Evolutionary conservation across 2,797 vertebrate species (phyloP).

Genomic region (Odontamblyopus lacepedii): DNA sequence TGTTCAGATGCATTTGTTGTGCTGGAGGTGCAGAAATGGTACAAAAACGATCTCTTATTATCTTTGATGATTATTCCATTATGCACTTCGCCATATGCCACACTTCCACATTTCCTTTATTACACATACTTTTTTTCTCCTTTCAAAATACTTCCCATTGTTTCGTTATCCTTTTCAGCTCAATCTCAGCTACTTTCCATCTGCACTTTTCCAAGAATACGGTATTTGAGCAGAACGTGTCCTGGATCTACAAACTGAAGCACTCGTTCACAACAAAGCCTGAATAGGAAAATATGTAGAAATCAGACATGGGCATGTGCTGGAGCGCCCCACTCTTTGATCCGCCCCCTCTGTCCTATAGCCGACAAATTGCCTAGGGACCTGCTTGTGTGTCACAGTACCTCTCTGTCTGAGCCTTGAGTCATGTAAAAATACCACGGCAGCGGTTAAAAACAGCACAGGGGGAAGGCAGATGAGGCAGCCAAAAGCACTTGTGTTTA

Average conservation of each 20-base stretch:
- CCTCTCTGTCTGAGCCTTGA: constrained; percentile 60
- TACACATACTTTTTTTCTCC: constrained; percentile 28
- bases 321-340: constrained; percentile 32
- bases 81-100: constrained; percentile 43
- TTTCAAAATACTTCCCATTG: constrained; percentile 22
- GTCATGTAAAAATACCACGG: constrained; percentile 68
- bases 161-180: constrained; percentile 8
- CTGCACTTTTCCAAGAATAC: constrained; percentile 9
- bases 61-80: constrained; percentile 25
- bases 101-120: constrained; percentile 33
- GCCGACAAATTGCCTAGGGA: constrained; percentile 63
- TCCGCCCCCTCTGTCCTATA: constrained; percentile 30
- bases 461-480: constrained; percentile 52
- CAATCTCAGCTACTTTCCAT: constrained; percentile 8
- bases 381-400: constrained; percentile 47
- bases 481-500: constrained; percentile 67
- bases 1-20: constrained; percentile 8
- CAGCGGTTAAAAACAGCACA: constrained; percentile 65
- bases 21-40: constrained; percentile 11
- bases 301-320: constrained; percentile 30
- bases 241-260: constrained; percentile 9
- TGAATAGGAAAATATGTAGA: constrained; percentile 16
- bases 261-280: constrained; percentile 8
- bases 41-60: constrained; percentile 30
- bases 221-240: constrained; percentile 9